Percentiles rank a stretch among this genome's conserved stretches.
phyloP scores from a whole-genome alignment of 1,140 invertebrate genomes.

The Drosophila prosaltans region DNA sequence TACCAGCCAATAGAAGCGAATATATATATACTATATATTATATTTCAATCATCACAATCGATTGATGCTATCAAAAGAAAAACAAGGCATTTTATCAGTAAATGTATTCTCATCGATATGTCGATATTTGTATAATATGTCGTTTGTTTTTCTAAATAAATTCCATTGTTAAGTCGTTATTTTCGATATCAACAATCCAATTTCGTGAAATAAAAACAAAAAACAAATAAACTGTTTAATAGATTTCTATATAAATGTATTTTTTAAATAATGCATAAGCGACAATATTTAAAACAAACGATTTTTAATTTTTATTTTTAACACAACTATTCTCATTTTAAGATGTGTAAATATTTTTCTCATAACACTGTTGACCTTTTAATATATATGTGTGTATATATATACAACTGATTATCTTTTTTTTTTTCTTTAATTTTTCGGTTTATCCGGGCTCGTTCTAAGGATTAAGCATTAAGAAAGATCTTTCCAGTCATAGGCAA shows the following conservation, averaged over 20 bases:
- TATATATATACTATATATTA: not conserved
- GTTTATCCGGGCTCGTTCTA: not conserved
- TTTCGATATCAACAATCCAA: constrained; percentile 4
- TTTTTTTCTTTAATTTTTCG: constrained; percentile 30
- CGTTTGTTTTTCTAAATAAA: not conserved
- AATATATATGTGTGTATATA: not conserved
- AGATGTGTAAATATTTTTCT: constrained; percentile 65
- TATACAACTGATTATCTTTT: constrained; percentile 26
- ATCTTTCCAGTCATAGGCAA: too few species aligned
- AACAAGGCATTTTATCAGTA: not conserved
- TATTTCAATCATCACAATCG: not conserved
- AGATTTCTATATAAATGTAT: not conserved
- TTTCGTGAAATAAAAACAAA: not conserved
- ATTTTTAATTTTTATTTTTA: constrained; percentile 21
- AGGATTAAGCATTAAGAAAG: not conserved
- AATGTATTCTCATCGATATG: constrained; percentile 13
- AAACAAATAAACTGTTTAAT: not conserved
- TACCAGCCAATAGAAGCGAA: constrained; percentile 1
- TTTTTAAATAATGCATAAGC: constrained; percentile 28
- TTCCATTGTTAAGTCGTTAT: not conserved
- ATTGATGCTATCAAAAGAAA: not conserved
- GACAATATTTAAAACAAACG: constrained; percentile 29
- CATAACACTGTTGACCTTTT: constrained; percentile 51
- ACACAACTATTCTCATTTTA: constrained; percentile 14
- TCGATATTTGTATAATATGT: constrained; percentile 8